Conservation (phyloP, 2,797 vertebrate genomes). For the Lagodon rhomboides region DNA sequence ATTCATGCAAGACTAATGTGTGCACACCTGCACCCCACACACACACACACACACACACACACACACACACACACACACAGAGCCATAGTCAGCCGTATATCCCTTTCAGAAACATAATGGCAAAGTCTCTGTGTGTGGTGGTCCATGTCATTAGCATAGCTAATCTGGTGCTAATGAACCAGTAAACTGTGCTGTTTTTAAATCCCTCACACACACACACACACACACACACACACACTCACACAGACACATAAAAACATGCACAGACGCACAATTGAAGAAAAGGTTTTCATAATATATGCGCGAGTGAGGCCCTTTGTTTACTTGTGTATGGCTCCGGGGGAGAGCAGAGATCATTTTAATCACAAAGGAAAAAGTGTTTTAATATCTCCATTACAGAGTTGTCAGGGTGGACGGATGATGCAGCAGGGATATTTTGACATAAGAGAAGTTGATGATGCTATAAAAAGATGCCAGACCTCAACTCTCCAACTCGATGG, state of each 20-base stretch:
- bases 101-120: conserved; percentile 79
- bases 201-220: conserved; percentile 57
- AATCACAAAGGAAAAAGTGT: conserved; percentile 80
- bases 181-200: conserved; percentile 81
- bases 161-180: conserved; percentile 88
- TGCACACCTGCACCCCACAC: conserved; percentile 64
- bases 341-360: conserved; percentile 81
- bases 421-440: conserved; percentile 53
- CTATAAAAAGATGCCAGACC: conserved; percentile 28
- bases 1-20: conserved; percentile 67
- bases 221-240: conserved; percentile 28
- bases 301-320: conserved; percentile 75
- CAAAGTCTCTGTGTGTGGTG: conserved; percentile 78
- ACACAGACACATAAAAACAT: conserved; percentile 58
- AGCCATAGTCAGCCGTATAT: conserved; percentile 50
- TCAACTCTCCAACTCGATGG: conserved; percentile 20
- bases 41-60: conserved; percentile 23
- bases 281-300: conserved; percentile 81
- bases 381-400: conserved; percentile 82
- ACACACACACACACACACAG: conserved; percentile 16
- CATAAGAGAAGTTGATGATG: conserved; percentile 39
- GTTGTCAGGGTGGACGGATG: conserved; percentile 60
- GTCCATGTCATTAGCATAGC: conserved; percentile 87
- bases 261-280: conserved; percentile 69
- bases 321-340: conserved; percentile 78